A percentile compares a stretch with the other conserved stretches of the same genome.
Conservation (phyloP, 2,113 vertebrate genomes). For the Serinus canaria region DNA sequence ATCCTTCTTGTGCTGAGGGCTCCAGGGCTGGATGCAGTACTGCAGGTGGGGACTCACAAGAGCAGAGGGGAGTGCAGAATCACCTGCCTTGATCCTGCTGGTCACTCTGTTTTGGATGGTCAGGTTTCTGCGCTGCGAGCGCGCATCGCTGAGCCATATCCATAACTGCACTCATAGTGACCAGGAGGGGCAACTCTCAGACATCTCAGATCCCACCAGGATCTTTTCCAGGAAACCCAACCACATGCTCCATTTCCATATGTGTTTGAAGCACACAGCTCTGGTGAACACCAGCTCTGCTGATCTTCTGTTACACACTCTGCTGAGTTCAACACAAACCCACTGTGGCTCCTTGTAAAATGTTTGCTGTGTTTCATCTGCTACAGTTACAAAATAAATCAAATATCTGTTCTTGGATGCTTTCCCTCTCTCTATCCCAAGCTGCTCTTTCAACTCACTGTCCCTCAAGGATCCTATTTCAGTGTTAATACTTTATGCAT, state of each 20-base stretch:
- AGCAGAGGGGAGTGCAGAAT: not conserved
- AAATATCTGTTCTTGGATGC: not conserved
- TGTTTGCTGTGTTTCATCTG: slow-evolving; percentile 10
- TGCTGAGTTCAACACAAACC: not conserved
- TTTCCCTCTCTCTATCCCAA: not conserved
- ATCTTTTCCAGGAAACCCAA: not conserved
- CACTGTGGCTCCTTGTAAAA: not conserved
- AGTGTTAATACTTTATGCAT: slow-evolving; percentile 22
- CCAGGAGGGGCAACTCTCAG: not conserved
- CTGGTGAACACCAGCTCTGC: not conserved
- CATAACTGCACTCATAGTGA: not conserved
- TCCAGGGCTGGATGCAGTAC: not conserved
- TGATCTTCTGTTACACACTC: not conserved
- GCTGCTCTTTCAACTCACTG: not conserved
- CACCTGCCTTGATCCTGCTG: not conserved
- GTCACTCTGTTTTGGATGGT: not conserved
- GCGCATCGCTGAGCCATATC: accelerated
- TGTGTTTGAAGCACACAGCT: not conserved
- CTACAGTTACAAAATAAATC: not conserved
- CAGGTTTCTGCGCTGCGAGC: accelerated
- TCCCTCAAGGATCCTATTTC: slow-evolving; percentile 39
- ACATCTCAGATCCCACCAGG: not conserved
- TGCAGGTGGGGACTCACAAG: not conserved
- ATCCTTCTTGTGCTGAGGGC: not conserved
- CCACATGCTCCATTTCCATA: not conserved